Conservation (phyloP, 2,888 invertebrate species). For the Acanthosoma haemorrhoidale region DNA sequence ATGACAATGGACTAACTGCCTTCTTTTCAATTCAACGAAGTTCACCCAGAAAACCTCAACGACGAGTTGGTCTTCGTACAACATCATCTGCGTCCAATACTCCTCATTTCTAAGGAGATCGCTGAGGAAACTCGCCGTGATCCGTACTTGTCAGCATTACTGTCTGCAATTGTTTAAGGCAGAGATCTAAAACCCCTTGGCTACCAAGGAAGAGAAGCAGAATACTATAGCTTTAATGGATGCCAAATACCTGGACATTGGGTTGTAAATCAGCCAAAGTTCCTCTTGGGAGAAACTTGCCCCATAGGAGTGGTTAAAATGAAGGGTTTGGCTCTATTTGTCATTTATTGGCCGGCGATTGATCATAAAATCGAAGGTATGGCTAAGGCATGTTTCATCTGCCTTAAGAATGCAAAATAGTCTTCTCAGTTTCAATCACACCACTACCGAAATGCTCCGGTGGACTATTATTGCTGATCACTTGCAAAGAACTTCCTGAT, state of each 20-base stretch:
- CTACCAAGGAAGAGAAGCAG: neutral
- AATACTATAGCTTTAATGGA: neutral
- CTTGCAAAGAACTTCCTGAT: constrained; percentile 38
- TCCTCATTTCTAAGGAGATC: constrained; percentile 24
- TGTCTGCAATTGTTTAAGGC: neutral
- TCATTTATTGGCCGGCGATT: neutral
- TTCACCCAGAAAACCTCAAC: no score
- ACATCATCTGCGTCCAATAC: constrained; percentile 11
- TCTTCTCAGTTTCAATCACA: constrained; percentile 29
- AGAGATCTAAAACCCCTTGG: neutral
- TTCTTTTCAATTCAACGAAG: no score
- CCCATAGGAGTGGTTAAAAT: no score
- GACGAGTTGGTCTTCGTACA: no score
- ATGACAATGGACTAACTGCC: no score
- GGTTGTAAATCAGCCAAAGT: constrained; percentile 13
- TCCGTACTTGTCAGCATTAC: constrained; percentile 1
- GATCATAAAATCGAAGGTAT: constrained; percentile 13
- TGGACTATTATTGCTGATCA: constrained; percentile 38
- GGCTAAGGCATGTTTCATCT: constrained; percentile 35
- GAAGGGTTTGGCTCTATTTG: neutral
- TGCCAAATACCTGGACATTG: neutral
- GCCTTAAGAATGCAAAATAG: constrained; percentile 15
- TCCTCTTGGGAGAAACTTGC: neutral
- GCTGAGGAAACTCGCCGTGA: constrained; percentile 22
- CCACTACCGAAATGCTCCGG: constrained; percentile 36